Evolutionary conservation across 2,888 invertebrate species (phyloP).

Genomic region (Nomada fabriciana): DNA sequence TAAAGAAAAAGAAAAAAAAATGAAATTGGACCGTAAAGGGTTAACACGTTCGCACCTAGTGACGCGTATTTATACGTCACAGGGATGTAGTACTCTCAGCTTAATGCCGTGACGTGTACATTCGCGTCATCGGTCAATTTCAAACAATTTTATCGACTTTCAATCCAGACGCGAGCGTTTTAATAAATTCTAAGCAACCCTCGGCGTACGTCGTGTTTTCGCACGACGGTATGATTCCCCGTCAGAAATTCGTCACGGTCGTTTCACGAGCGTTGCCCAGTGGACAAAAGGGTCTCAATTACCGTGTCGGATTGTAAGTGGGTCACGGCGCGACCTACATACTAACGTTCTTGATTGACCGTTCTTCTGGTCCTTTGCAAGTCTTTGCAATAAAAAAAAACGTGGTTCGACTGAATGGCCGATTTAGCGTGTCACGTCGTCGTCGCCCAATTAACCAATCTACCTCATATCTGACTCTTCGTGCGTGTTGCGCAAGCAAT

Average conservation of each 20-base stretch:
- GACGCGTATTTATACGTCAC: too few species aligned
- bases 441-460: slow-evolving; percentile 67
- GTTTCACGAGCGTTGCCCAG: slow-evolving; percentile 21
- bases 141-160: too few species aligned
- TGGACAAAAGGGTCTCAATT: slow-evolving; percentile 59
- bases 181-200: background rate
- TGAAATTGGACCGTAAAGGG: too few species aligned
- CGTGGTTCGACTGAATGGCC: slow-evolving; percentile 57
- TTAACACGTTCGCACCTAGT: too few species aligned
- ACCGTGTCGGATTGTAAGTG: slow-evolving; percentile 42
- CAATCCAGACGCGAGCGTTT: too few species aligned
- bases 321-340: slow-evolving; percentile 67
- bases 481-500: slow-evolving; percentile 49
- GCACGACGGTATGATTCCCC: slow-evolving; percentile 15
- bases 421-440: slow-evolving; percentile 61
- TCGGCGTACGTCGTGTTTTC: background rate
- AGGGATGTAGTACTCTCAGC: too few species aligned
- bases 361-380: slow-evolving; percentile 66
- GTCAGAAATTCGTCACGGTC: slow-evolving; percentile 45
- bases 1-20: too few species aligned
- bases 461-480: slow-evolving; percentile 48
- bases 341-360: slow-evolving; percentile 67
- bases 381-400: slow-evolving; percentile 65
- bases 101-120: too few species aligned
- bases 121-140: too few species aligned